Percentiles rank a stretch among this genome's conserved stretches.
Evolutionary conservation across 1,140 invertebrate genomes (phyloP).

Genomic region (Neodiprion lecontei): DNA sequence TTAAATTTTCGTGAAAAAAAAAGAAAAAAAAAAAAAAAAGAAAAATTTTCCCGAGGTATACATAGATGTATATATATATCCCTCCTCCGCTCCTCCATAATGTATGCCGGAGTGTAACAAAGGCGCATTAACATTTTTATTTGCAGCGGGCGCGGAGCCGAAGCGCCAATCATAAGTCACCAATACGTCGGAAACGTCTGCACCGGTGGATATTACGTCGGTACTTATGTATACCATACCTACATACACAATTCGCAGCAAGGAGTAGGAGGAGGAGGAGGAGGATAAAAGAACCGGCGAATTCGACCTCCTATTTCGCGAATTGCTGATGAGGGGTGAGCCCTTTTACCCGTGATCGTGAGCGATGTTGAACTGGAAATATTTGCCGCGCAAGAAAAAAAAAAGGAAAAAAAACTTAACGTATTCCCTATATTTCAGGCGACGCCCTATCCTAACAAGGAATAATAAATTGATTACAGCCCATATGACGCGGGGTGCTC

Average conservation of each 20-base stretch:
- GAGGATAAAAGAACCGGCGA: background rate
- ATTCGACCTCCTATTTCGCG: background rate
- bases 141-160: background rate
- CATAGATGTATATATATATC: background rate
- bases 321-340: slow-evolving; percentile 12
- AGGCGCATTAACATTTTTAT: slow-evolving; percentile 15
- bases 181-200: slow-evolving; percentile 11
- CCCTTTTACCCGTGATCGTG: too few relatives aligned
- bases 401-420: too few relatives aligned
- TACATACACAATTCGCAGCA: background rate
- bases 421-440: too few relatives aligned
- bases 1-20: background rate
- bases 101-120: slow-evolving; percentile 11
- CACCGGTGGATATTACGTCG: background rate
- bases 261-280: too few relatives aligned
- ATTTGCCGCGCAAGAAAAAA: too few relatives aligned
- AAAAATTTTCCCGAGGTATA: background rate
- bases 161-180: slow-evolving; percentile 17
- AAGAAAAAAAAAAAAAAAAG: background rate
- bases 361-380: too few relatives aligned
- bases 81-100: background rate
- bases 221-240: background rate
- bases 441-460: background rate
- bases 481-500: background rate
- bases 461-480: background rate